phyloP scores from a whole-genome alignment of 2,113 vertebrate genomes.

The Poeciliopsis occidentalis region DNA sequence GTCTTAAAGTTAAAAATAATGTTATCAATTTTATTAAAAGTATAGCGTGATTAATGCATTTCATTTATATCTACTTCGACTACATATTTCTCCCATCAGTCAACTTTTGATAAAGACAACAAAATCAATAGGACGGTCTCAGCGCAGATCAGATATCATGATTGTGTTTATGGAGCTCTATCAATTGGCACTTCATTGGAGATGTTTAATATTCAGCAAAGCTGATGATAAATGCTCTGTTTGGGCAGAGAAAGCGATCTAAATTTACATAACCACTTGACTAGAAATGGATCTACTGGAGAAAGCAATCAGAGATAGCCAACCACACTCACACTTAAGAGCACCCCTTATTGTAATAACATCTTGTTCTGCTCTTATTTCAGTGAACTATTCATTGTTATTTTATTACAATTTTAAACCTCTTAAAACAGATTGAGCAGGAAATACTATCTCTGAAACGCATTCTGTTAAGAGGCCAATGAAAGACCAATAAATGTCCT shows the following conservation, averaged over 20 bases:
- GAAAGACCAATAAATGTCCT: slow-evolving; percentile 34
- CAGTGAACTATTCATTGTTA: slow-evolving; percentile 40
- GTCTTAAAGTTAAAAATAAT: neutral
- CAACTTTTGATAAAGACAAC: slow-evolving; percentile 17
- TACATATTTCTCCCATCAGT: slow-evolving; percentile 34
- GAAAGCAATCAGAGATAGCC: slow-evolving; percentile 53
- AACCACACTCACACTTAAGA: slow-evolving; percentile 45
- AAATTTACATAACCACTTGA: slow-evolving; percentile 65
- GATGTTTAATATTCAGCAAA: slow-evolving; percentile 50
- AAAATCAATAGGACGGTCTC: slow-evolving; percentile 60
- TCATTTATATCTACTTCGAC: slow-evolving; percentile 6
- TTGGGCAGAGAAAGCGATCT: slow-evolving; percentile 41
- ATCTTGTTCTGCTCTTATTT: slow-evolving; percentile 32
- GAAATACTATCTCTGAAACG: slow-evolving; percentile 44
- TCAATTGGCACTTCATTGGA: slow-evolving; percentile 57
- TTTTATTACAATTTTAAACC: slow-evolving; percentile 57
- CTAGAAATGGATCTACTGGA: slow-evolving; percentile 51
- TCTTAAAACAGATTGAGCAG: slow-evolving; percentile 43
- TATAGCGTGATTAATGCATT: neutral
- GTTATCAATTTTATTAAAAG: neutral
- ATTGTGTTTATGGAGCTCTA: slow-evolving; percentile 50
- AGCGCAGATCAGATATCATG: slow-evolving; percentile 50
- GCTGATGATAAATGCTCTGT: slow-evolving; percentile 41
- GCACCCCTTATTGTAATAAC: slow-evolving; percentile 40
- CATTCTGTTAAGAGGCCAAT: slow-evolving; percentile 33